Base-by-base conservation (phyloP, 2,888 invertebrate genomes). In the Pyrocoelia pectoralis region DNA sequence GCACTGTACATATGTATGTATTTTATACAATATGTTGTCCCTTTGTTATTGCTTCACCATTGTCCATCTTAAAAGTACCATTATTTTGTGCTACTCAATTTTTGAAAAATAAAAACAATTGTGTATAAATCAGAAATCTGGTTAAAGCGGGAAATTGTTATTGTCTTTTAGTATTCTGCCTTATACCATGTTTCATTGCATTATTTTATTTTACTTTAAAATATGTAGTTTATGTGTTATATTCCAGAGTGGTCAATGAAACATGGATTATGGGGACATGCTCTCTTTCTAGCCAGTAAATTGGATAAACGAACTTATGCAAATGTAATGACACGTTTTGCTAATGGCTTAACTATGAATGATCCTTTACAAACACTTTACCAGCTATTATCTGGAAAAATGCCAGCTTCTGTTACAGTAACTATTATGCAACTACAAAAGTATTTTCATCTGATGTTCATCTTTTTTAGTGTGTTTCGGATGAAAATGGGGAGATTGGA, bases 351-450 rank as follows among this genome's bases (percentile, higher is more conserved):
- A 78, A 86, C 92, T 10, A 84, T 89, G 76, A 88, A 89, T 76
- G 97, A 97, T 86, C 95, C 97, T 14, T 83, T 97, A 70, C 96
- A 95, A 84, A 95, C 97, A 46, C 84, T 97, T n/a, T 97, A 97
- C 83, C 94, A 95, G 79, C 84, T 95, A 74, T 90, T 95, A 83
- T 93, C 93, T 69, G 93, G 92, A 10, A 86, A 91, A 61, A 88
- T 91, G 73, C 92, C 92, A 54, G 87, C 60, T 53, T 48, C 60
- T 49, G 60, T 60, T 40, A 60, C 60, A 18, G 60, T 60, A 81
- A 76, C 51, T 62, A 49, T 58, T n/a, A n/a, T 46, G 29, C 15
- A 33, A 24, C 41, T 6, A 51, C 0, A 24, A 6, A 24, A 24
- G 24, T 24, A 9, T 4, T 9, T 2, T 46, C n/a, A 33, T 15